Conservation (phyloP, 2,113 vertebrate genomes). For the Felis chaus region DNA sequence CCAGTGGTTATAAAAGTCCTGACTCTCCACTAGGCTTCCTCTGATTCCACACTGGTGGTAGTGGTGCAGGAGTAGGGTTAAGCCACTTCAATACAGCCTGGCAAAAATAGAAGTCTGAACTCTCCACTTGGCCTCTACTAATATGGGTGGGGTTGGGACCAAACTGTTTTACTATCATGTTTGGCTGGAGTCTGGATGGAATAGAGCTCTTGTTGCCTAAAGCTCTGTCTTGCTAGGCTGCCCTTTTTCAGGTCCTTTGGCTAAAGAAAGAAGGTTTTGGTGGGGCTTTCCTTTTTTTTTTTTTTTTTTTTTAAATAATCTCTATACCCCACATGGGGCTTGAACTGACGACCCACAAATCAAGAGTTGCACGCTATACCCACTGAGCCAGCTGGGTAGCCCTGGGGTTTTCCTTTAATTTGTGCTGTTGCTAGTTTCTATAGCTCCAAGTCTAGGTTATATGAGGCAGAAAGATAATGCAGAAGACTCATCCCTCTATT, state of each 20-base stretch:
- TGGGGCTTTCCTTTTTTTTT: background rate
- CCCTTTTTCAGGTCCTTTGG: background rate
- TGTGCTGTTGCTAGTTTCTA: background rate
- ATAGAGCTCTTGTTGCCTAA: background rate
- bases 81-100: background rate
- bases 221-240: background rate
- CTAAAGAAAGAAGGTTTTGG: background rate
- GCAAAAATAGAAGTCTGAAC: background rate
- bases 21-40: background rate
- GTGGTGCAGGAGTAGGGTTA: background rate
- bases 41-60: background rate
- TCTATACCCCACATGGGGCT: background rate
- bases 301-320: background rate
- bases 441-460: background rate
- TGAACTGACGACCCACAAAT: background rate
- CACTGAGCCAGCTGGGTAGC: background rate
- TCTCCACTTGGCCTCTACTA: background rate
- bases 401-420: background rate
- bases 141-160: background rate
- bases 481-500: background rate
- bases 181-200: background rate
- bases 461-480: background rate
- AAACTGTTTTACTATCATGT: background rate
- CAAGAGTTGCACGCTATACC: background rate
- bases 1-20: background rate